A percentile compares a stretch with the other conserved stretches of the same genome.
Evolutionary conservation across 2,113 vertebrate genomes (phyloP).

Genomic region (Siniperca chuatsi): DNA sequence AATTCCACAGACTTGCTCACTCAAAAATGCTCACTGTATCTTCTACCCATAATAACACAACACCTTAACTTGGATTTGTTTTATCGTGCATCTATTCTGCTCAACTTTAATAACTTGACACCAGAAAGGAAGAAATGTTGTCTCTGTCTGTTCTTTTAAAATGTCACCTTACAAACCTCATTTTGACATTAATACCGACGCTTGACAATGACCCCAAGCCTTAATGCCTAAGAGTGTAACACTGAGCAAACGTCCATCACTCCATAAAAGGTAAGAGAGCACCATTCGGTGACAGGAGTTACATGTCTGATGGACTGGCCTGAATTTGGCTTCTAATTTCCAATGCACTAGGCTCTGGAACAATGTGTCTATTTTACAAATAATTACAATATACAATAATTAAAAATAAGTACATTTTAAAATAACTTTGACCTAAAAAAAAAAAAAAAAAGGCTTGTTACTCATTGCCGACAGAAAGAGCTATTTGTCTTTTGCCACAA

Average conservation of each 20-base stretch:
- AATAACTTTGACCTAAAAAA: constrained; percentile 1
- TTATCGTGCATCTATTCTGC: not conserved
- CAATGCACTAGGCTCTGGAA: not conserved
- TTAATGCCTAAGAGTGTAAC: not conserved
- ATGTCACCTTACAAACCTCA: not conserved
- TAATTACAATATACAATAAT: no score
- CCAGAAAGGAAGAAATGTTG: not conserved
- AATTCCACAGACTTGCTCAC: not conserved
- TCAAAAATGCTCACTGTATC: not conserved
- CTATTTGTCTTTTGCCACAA: not conserved
- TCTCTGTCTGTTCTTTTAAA: not conserved
- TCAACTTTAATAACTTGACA: not conserved
- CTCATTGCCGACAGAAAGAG: not conserved
- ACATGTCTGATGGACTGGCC: not conserved
- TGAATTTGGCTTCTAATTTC: not conserved
- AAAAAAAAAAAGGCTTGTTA: not conserved
- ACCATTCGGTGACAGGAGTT: not conserved
- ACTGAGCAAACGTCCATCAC: not conserved
- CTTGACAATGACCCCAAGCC: not conserved
- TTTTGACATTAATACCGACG: not conserved
- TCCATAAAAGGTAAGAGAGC: constrained; percentile 7
- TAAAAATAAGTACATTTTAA: not conserved
- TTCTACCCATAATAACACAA: not conserved
- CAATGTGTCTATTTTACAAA: not conserved
- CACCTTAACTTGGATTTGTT: not conserved